Base-by-base conservation (phyloP, 23 tunicate species). In the Oikopleura dioica region DNA sequence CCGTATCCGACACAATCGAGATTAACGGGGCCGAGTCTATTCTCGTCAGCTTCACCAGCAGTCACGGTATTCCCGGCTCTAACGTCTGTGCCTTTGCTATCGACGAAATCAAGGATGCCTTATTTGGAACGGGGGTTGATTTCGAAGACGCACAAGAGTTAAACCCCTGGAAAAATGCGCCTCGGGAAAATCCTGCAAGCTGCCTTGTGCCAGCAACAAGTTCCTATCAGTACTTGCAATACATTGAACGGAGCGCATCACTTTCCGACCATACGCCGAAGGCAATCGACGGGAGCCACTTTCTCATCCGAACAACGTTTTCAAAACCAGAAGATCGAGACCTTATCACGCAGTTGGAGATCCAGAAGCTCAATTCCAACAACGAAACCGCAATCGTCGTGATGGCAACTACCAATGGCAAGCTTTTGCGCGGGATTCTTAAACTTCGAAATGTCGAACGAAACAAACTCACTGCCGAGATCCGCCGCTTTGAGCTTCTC, bases 21-120 rank as follows among this genome's bases (percentile, higher is more conserved):
- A n/a, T n/a, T n/a, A n/a, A n/a, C n/a, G n/a, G n/a, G n/a, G n/a
- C n/a, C n/a, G n/a, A n/a, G n/a, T n/a, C n/a, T n/a, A n/a, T n/a
- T n/a, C n/a, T n/a, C n/a, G n/a, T n/a, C n/a, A n/a, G n/a, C n/a
- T n/a, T n/a, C n/a, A n/a, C n/a, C n/a, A n/a, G n/a, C n/a, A n/a
- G n/a, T n/a, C n/a, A n/a, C n/a, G n/a, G n/a, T n/a, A 63, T 63
- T 63, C 72, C 72, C 5, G 72, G 72, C 29, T 63, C 72, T 2
- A 2, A 23, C 33, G 72, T 63, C 2, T 63, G 72, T 63, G 72
- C 32, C 33, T 63, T 63, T 31, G 26, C 16, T 23, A 12, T 63
- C 4, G 2, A 4, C 26, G 72, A 63, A 24, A 63, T 63, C 26
- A 5, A 63, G 33, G 5, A 31, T 12, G 2, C 33, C 2, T 28